These are phyloP conservation scores for Halictus quadricinctus DNA, from an alignment of 2,888 invertebrate species.

Conservation along the genomic window DNA sequence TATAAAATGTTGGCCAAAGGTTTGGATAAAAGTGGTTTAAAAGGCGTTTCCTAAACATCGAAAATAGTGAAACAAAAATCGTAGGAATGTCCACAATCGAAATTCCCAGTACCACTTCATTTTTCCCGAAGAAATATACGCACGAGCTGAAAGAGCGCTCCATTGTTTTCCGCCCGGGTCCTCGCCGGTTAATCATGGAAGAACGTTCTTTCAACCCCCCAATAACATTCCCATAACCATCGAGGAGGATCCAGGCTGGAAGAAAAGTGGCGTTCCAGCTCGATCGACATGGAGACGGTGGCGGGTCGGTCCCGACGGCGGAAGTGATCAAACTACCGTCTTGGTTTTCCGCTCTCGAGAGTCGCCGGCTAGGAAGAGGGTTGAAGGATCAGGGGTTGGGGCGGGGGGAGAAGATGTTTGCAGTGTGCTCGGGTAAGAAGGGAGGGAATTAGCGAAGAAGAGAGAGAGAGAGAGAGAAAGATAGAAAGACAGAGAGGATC, in stretches of 20 bases:
- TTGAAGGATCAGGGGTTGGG: constrained; percentile 35
- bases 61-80: neutral
- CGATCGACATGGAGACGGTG: constrained; percentile 19
- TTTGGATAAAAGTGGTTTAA: neutral
- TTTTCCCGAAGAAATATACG: neutral
- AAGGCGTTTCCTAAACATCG: neutral
- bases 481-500: constrained; percentile 57
- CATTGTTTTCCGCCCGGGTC: neutral
- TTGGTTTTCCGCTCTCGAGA: constrained; percentile 71
- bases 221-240: constrained; percentile 15
- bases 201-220: neutral
- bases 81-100: neutral
- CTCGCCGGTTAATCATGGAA: neutral
- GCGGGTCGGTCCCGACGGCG: constrained; percentile 47
- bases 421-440: constrained; percentile 44
- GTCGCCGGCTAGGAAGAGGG: constrained; percentile 42
- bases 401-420: constrained; percentile 35
- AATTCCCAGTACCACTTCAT: neutral
- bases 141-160: neutral
- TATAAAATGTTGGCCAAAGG: too few relatives aligned
- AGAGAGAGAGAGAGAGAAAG: constrained; percentile 41
- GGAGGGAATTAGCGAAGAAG: constrained; percentile 67
- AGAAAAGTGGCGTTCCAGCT: constrained; percentile 12
- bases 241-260: neutral
- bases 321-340: constrained; percentile 80